Evolutionary conservation across 2,113 vertebrate genomes (phyloP).

Genomic region (Lontra canadensis): DNA sequence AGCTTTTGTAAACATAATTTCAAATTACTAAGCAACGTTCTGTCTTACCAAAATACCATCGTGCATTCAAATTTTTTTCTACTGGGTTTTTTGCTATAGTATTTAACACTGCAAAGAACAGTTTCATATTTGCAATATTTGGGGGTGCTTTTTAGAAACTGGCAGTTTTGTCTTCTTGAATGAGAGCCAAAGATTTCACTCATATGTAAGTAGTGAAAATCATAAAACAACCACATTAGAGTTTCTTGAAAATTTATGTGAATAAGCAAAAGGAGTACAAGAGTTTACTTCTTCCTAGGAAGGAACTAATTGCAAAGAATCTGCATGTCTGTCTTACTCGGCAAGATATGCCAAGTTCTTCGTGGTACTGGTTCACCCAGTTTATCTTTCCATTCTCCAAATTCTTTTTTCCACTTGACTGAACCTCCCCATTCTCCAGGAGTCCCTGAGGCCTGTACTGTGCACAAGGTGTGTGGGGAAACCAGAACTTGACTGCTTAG

Average conservation of each 20-base stretch:
- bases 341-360: background rate
- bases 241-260: background rate
- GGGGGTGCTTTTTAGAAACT: background rate
- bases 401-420: conserved; percentile 27
- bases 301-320: background rate
- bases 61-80: background rate
- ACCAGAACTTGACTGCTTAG: background rate
- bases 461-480: background rate
- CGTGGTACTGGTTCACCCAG: background rate
- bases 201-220: background rate
- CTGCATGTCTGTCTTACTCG: background rate
- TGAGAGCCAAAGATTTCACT: background rate
- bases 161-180: background rate
- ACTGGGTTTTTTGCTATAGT: background rate
- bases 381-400: background rate
- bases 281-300: background rate
- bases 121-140: background rate
- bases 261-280: background rate
- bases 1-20: background rate
- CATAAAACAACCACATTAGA: background rate
- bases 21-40: background rate
- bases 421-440: background rate
- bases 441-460: background rate
- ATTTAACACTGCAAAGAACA: background rate
- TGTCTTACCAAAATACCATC: background rate